Evolutionary conservation across 2,113 vertebrate genomes (phyloP), one percentile per base, ranked within the genome.

Genomic region (Xiphophorus hellerii): DNA sequence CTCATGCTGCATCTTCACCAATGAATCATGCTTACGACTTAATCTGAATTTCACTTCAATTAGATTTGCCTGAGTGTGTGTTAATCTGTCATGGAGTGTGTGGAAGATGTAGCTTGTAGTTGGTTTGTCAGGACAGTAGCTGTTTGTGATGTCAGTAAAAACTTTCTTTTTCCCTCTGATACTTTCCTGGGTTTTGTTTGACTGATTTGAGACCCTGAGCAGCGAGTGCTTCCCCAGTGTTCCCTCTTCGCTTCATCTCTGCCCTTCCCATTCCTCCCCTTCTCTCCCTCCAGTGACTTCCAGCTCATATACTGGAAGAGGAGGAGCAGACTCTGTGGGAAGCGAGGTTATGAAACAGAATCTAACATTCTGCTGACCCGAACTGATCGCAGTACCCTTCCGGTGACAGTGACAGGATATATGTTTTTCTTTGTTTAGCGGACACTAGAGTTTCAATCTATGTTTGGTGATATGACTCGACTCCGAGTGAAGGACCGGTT

Each of bases 301-400:
- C 80, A 65, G 81, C 67, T 84, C 71, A 76, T 65, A 80, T 79
- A 71, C 84, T 83, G 82, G 87, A 90, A 84, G 77, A 85, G 85
- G 82, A 83, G 79, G 84, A 85, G 79, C 75, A 28, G 37, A 76
- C 80, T 79, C 84, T 91, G 88, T 74, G 81, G 90, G 90, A 92
- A 89, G 80, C 80, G 78, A 87, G 88, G 83, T 87, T 91, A 82
- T 81, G 78, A 86, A 91, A 88, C 68, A 25, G 44, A 51, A 81
- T 82, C 75, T 68, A 37, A 70, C 78, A 83, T 86, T 80, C 77
- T 81, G 37, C 30, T 87, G 71, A 88, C 86, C 83, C n/a, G 48
- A 20, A 37, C 62, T 8, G 13, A 25, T 84, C 37, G 39, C 44
- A 42, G 62, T 15, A 71, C 30, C 39, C 11, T 29, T n/a, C 51